Evolutionary conservation across 2,113 vertebrate genomes (phyloP).

Genomic region (Nematolebias whitei): DNA sequence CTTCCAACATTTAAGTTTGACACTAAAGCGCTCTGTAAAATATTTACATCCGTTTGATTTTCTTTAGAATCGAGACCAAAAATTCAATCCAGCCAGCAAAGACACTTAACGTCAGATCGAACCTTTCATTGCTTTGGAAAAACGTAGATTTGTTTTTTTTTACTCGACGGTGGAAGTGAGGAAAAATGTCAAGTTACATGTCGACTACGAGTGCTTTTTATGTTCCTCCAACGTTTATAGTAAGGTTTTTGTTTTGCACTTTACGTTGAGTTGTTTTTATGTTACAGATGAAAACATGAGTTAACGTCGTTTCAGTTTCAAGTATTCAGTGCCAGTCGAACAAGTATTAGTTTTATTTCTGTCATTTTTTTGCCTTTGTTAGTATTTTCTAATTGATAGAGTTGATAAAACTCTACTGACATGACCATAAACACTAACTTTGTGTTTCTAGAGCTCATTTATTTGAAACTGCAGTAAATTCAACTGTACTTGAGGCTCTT

Average conservation of each 20-base stretch:
- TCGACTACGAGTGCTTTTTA: conserved; percentile 20
- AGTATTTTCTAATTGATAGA: not conserved
- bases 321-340: not conserved
- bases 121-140: not conserved
- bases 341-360: not conserved
- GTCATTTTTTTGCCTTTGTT: not conserved
- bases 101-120: conserved; percentile 21
- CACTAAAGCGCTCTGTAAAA: not conserved
- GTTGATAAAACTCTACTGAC: conserved; percentile 1
- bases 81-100: conserved; percentile 46
- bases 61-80: conserved; percentile 63
- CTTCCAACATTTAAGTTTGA: not conserved
- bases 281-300: not conserved
- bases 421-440: conserved; percentile 13
- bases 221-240: conserved; percentile 10
- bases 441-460: conserved; percentile 44
- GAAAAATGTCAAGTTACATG: not conserved
- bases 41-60: conserved; percentile 33
- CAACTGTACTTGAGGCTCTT: too few relatives aligned
- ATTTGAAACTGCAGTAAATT: conserved; percentile 7
- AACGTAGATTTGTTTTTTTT: conserved; percentile 1
- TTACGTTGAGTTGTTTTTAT: not conserved
- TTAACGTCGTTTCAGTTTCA: too few relatives aligned
- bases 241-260: not conserved
- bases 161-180: not conserved